phyloP scores from a whole-genome alignment of 2,888 invertebrate genomes.

The Dicranocentrus wangi region DNA sequence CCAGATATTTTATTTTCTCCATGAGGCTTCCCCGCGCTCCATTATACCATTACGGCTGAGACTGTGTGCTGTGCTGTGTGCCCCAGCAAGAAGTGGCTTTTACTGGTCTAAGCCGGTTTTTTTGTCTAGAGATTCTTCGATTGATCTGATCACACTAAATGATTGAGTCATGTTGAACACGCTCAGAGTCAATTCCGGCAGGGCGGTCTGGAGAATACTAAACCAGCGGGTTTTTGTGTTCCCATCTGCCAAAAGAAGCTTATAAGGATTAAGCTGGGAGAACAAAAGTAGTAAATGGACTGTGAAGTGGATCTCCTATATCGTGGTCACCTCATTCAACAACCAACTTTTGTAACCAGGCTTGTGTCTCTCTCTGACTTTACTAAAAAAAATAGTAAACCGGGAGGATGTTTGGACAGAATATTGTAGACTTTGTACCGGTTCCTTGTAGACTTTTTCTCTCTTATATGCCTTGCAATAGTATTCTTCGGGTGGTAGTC shows the following conservation, averaged over 20 bases:
- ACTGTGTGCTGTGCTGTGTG: no score
- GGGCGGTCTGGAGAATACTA: not conserved
- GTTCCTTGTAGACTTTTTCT: no score
- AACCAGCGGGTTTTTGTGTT: not conserved
- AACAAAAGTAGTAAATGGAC: slow-evolving; percentile 1
- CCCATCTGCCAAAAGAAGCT: slow-evolving; percentile 4
- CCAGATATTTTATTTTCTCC: not conserved
- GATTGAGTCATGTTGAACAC: slow-evolving; percentile 14
- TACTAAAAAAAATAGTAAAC: no score
- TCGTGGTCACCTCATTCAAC: not conserved
- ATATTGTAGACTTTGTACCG: no score
- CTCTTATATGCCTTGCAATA: no score
- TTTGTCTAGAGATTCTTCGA: not conserved
- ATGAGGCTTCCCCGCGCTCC: no score
- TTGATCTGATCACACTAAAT: slow-evolving; percentile 14
- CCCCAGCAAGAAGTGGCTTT: no score
- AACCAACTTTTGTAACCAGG: no score
- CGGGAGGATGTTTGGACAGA: no score
- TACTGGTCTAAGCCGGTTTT: no score
- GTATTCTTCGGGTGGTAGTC: no score
- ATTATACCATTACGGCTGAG: no score
- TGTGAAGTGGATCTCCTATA: not conserved
- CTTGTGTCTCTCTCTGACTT: not conserved
- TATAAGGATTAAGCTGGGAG: not conserved
- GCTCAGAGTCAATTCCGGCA: not conserved